phyloP scores from a whole-genome alignment of 2,113 vertebrate genomes.

The Apodemus speciosus region DNA sequence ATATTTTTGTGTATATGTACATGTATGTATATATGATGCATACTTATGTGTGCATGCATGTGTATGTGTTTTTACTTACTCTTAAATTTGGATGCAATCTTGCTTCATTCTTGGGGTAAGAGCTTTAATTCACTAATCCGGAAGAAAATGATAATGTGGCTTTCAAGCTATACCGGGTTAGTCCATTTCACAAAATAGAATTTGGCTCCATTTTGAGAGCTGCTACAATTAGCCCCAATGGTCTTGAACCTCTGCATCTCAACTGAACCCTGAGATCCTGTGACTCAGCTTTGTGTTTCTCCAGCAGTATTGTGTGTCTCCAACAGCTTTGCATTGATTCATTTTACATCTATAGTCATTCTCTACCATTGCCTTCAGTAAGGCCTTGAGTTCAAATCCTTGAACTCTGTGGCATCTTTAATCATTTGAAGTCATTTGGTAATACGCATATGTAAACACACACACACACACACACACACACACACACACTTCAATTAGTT shows the following conservation, averaged over 20 bases:
- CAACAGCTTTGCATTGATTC: neutral
- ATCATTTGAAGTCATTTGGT: neutral
- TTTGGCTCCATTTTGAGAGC: neutral
- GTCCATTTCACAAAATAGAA: neutral
- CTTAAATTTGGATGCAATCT: neutral
- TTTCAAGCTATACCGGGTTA: neutral
- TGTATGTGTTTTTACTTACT: neutral
- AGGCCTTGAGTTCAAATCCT: neutral
- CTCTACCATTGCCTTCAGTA: neutral
- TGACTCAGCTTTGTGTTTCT: neutral
- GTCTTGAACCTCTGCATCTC: neutral
- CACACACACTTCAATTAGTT: neutral
- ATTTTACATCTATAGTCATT: neutral
- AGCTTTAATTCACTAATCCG: conserved; percentile 1
- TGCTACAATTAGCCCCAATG: neutral
- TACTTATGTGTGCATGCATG: no score
- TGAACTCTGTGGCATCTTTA: neutral
- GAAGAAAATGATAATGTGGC: neutral
- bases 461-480: neutral
- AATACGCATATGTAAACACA: neutral
- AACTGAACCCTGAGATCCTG: no score
- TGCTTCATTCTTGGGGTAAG: neutral
- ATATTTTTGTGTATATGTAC: neutral
- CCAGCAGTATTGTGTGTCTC: neutral
- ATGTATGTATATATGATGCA: neutral